These are phyloP conservation scores for Acronicta alni DNA, from an alignment of 2,888 invertebrate species.

Conservation along the genomic window DNA sequence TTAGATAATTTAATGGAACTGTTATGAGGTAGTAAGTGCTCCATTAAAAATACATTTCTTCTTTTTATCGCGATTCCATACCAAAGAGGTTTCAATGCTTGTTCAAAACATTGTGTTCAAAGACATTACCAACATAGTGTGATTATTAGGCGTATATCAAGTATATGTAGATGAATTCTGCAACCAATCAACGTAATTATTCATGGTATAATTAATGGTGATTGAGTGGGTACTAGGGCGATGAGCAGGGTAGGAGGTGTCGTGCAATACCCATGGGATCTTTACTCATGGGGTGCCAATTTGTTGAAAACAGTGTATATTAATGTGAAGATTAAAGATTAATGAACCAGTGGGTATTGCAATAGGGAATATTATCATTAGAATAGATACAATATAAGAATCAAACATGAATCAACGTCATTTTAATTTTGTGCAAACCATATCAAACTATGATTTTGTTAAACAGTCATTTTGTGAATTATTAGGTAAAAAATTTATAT, in stretches of 20 bases:
- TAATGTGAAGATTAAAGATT: conserved; percentile 4
- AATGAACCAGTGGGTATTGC: conserved; percentile 21
- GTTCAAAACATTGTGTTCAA: not conserved
- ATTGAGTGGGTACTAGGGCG: conserved; percentile 35
- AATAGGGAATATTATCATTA: not conserved
- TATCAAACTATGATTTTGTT: too few species aligned
- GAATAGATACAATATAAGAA: too few species aligned
- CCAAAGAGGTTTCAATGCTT: not conserved
- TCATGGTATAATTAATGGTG: conserved; percentile 43
- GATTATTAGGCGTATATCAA: not conserved
- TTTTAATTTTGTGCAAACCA: too few species aligned
- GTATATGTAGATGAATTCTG: conserved; percentile 1
- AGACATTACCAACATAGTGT: not conserved
- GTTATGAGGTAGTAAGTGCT: conserved; percentile 29
- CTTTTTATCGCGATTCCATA: conserved; percentile 2
- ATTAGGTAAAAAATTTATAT: too few species aligned
- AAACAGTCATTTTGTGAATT: too few species aligned
- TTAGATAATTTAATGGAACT: conserved; percentile 31
- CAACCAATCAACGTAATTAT: conserved; percentile 36
- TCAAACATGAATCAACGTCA: too few species aligned
- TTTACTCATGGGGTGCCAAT: conserved; percentile 13
- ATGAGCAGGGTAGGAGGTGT: conserved; percentile 26
- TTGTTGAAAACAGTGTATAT: conserved; percentile 15
- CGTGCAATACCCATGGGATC: conserved; percentile 21
- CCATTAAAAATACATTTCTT: conserved; percentile 24